These are phyloP conservation scores for Eubucco bourcierii DNA, from an alignment of 2,113 vertebrate genomes.

Conservation along the genomic window DNA sequence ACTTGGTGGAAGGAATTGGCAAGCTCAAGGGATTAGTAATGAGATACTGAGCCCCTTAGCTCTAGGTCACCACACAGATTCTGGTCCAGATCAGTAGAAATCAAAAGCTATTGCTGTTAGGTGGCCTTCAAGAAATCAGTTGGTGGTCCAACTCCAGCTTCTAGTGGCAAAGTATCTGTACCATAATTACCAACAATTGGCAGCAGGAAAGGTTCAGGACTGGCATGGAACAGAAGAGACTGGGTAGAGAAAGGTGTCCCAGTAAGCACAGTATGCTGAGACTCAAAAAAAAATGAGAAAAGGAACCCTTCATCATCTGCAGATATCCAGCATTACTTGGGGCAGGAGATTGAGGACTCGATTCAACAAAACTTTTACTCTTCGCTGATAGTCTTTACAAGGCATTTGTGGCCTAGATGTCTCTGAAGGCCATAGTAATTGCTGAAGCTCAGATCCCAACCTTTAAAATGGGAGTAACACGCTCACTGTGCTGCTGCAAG, in stretches of 20 bases:
- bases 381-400: not conserved
- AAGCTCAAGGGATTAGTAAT: conserved; percentile 70
- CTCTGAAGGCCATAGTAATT: not conserved
- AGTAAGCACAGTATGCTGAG: not conserved
- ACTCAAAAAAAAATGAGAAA: not conserved
- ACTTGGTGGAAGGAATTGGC: conserved; percentile 68
- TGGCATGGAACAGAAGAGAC: not conserved
- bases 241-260: not conserved
- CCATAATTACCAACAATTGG: not conserved
- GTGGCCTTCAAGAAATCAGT: conserved; percentile 39
- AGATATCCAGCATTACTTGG: not conserved
- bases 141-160: conserved; percentile 46
- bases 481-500: not conserved
- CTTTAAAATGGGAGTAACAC: not conserved
- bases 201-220: not conserved
- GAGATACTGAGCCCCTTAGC: conserved; percentile 67
- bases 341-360: not conserved
- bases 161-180: not conserved
- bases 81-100: conserved; percentile 65
- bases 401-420: not conserved
- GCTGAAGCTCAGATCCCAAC: not conserved
- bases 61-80: conserved; percentile 67
- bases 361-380: not conserved
- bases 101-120: conserved; percentile 49
- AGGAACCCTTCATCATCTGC: not conserved